Base-by-base conservation (phyloP, 1,140 invertebrate species). In the Ectropis grisescens region DNA sequence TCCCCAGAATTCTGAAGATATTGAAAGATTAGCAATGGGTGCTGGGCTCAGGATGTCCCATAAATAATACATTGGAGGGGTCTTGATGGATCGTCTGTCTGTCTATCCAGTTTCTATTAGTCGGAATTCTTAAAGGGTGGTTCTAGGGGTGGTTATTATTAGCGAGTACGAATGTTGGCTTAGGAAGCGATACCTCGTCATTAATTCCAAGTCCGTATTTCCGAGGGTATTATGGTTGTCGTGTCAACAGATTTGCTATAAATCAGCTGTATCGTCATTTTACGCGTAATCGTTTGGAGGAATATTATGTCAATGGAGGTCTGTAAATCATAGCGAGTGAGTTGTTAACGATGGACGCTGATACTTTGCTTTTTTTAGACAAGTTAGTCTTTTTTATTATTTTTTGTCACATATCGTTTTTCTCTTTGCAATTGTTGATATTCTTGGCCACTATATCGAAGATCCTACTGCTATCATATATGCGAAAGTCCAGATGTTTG, bases 51-150 rank as follows among this genome's bases (percentile, higher is more conserved):
- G 61, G 61, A 71, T 78, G 71, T 71, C 69, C 71, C 58, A 80
- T 80, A 80, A 80, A 80, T 80, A 80, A 80, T 76, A 80, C 70
- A 80, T 80, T 54, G 68, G 50, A 62, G 61, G 74, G 67, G 59
- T 45, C 29, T 65, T 80, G 74, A 80, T 80, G 71, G 74, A 80
- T 80, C 61, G 74, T 74, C 50, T 74, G 71, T 68, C 70, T 78
- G 66, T 72, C 71, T 64, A 67, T 70, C 59, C 64, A 67, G 57
- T 66, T 79, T 75, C 70, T 79, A 76, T 75, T 76, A 74, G 67
- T 70, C 45, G 60, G 62, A 69, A 74, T 71, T 76, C 70, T 79
- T 68, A 79, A 79, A 79, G 74, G 74, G 70, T 75, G 69, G 59
- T 60, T 44, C 47, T 46, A 49, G 67, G n/a, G 67, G 70, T 62